These are phyloP conservation scores for Zoanthus gigantus DNA, from an alignment of 92 coral and sea anemone genomes.

Conservation along the genomic window DNA sequence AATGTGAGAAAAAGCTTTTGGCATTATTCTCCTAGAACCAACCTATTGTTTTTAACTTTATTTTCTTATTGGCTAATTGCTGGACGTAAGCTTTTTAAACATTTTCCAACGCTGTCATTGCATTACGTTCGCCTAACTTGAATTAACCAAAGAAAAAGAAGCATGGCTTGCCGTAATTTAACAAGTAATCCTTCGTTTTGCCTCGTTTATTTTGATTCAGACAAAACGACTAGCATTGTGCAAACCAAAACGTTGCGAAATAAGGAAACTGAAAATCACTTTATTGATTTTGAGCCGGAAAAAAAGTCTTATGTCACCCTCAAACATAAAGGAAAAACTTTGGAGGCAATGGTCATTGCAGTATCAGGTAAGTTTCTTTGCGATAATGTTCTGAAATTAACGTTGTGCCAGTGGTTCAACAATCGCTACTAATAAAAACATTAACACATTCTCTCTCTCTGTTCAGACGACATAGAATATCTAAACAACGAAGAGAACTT, in stretches of 20 bases:
- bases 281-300: neutral
- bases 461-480: constrained; percentile 17
- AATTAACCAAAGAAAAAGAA: constrained; percentile 4
- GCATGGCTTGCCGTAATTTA: constrained; percentile 21
- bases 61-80: too few species aligned
- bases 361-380: constrained; percentile 27
- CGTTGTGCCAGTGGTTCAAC: neutral
- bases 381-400: neutral
- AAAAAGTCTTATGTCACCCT: neutral
- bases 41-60: too few species aligned
- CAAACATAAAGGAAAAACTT: constrained; percentile 10
- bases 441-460: neutral
- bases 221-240: constrained; percentile 30
- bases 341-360: constrained; percentile 38
- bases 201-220: constrained; percentile 3
- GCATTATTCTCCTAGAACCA: too few species aligned
- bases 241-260: constrained; percentile 36
- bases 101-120: too few species aligned
- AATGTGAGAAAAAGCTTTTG: too few species aligned
- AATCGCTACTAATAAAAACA: too few species aligned
- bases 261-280: constrained; percentile 15
- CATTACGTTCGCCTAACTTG: constrained; percentile 17
- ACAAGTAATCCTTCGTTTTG: constrained; percentile 11
- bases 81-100: too few species aligned
- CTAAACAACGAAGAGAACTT: constrained; percentile 27